phyloP scores from a whole-genome alignment of 2,113 vertebrate genomes.

The Brienomyrus brachyistius region DNA sequence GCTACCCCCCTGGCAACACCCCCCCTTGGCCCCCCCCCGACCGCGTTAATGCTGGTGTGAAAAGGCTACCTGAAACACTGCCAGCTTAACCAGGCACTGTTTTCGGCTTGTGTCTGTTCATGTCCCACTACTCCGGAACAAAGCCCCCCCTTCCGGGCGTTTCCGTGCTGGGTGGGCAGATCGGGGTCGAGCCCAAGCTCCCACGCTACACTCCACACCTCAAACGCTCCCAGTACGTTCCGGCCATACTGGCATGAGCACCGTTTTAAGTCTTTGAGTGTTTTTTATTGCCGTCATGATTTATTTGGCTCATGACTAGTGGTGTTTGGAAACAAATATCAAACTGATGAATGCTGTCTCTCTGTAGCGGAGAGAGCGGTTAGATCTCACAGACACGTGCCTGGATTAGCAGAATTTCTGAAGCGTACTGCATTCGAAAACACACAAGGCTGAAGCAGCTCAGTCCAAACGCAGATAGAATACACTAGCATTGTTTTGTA shows the following conservation, averaged over 20 bases:
- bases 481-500: background rate
- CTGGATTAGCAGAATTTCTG: background rate
- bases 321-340: background rate
- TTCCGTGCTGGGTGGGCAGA: background rate
- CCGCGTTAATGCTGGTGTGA: background rate
- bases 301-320: background rate
- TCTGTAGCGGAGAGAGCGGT: background rate
- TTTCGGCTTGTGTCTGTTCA: background rate
- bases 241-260: background rate
- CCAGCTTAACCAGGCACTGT: background rate
- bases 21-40: background rate
- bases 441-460: background rate
- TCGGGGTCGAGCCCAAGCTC: background rate
- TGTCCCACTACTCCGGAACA: background rate
- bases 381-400: background rate
- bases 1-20: background rate
- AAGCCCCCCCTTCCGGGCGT: background rate
- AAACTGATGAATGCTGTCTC: background rate
- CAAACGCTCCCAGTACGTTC: background rate
- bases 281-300: background rate
- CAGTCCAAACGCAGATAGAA: background rate
- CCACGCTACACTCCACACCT: background rate
- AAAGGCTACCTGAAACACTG: background rate
- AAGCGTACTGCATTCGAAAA: background rate
- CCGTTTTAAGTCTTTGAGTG: background rate